Base-by-base conservation (phyloP, 2,113 vertebrate species). In the Apaloderma vittatum region DNA sequence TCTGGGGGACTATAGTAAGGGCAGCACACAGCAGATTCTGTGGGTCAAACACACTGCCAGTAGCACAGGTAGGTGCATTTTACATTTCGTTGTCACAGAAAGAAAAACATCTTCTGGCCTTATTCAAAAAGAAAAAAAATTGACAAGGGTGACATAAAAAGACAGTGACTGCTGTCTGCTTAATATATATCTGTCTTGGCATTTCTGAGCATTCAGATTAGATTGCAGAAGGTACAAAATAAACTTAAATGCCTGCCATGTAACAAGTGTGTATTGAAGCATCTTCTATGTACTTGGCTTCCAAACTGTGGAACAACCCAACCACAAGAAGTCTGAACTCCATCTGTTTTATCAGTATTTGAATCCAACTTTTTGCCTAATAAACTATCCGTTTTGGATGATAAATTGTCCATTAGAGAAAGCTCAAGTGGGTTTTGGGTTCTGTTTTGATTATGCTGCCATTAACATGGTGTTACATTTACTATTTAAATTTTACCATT, bases 391-490 rank as follows among this genome's bases (percentile, higher is more conserved):
- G 73, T 92, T 98, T 94, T 90, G 72, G 93, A 94, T 96, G 97
- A 98, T 96, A 90, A 97, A 93, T 95, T 86, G 70, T 81, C 93
- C 91, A 91, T 97, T 97, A 97, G 90, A 94, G 71, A 90, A 97
- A 92, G 72, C 93, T 97, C 95, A 93, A 94, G 96, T 81, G 78
- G 1, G 12, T 24, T 74, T 49, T 51, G 21, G 7, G 2, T 54
- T 74, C 65, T 92, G 89, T 96, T 98, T 97, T 97, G 96, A 96
- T 97, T 97, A 96, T 2, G 2, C 63, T 84, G 93, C 94, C 29
- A 6, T 98, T 96, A 97, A 95, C 68, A 23, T 26, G 65, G 77
- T 11, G 3, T 34, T 94, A 68, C 65, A 32, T 78, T 91, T 61
- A 67, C 86, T 97, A 52, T 95, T 87, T 86, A 86, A 91, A 84